Base-by-base conservation (phyloP, 2,888 invertebrate genomes). In the Saturnia japonica region DNA sequence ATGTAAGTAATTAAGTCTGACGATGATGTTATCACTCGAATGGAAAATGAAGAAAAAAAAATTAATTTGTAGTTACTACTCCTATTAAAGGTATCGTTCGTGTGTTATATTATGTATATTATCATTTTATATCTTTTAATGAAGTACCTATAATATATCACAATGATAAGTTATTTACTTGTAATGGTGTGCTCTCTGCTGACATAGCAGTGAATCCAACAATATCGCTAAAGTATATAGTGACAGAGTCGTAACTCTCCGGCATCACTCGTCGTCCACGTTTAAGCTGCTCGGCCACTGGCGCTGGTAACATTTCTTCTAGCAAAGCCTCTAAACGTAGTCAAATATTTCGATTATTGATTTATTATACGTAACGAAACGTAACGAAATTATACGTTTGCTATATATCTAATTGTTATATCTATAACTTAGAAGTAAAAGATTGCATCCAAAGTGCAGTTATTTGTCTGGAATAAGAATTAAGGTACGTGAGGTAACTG, bases 161-260 rank as follows among this genome's bases (percentile, higher is more conserved):
- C 34, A 34, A 34, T 34, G 34, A 34, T 34, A 40, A 19, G 40
- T 64, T 34, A 40, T 64, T 76, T 84, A 96, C 97, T 95, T 98
- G 97, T 68, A 98, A 90, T 0, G 98, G 97, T 7, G 98, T 97
- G 85, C 98, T 98, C 86, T 98, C 97, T 0, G 98, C 98, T 0
- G 98, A 98, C 96, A 99, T 97, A 45, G 97, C 95, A 0, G 99
- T 99, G 88, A 98, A 98, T 34, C 98, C 99, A 45, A 98, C 98
- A 74, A 99, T 98, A 86, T 99, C 99, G 84, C 98, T 98, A 91
- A 99, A 99, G 90, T 98, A 99, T 76, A 99, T 98, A 2, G 98
- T 98, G 22, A 98, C 98, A 75, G 96, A 96, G 85, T 98, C 98
- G 89, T 98, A 99, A 83, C 96, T 96, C 89, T 99, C 99, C 0